phyloP scores from a whole-genome alignment of 2,888 invertebrate species.

The Lepidochrysops patricia region DNA sequence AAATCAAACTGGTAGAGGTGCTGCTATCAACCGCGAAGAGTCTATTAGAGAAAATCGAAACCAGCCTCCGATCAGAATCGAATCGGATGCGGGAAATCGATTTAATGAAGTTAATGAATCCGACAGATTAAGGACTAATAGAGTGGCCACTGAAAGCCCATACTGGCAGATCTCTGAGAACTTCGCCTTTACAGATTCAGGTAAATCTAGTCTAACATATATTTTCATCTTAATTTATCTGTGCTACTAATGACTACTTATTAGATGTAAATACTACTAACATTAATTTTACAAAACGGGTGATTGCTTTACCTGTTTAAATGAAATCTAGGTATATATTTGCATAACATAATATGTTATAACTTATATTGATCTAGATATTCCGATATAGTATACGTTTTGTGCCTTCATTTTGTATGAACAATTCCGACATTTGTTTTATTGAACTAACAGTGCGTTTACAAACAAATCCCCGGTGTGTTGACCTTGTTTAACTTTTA shows the following conservation, averaged over 20 bases:
- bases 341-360: neutral
- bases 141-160: slow-evolving; percentile 39
- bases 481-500: neutral
- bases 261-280: too few relatives aligned
- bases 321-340: too few relatives aligned
- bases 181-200: slow-evolving; percentile 45
- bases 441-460: neutral
- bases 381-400: neutral
- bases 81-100: slow-evolving; percentile 11
- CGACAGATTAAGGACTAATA: slow-evolving; percentile 34
- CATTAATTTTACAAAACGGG: too few relatives aligned
- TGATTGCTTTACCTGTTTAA: too few relatives aligned
- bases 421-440: neutral
- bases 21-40: neutral
- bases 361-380: neutral
- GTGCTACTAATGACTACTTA: too few relatives aligned
- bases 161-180: slow-evolving; percentile 38
- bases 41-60: neutral
- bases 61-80: slow-evolving; percentile 9
- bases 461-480: neutral
- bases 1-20: neutral
- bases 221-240: neutral
- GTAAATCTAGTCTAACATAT: too few relatives aligned
- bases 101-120: slow-evolving; percentile 36
- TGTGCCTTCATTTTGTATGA: neutral